Evolutionary conservation across 64 coral and sea anemone genomes (phyloP).

Genomic region (Actinia equina): DNA sequence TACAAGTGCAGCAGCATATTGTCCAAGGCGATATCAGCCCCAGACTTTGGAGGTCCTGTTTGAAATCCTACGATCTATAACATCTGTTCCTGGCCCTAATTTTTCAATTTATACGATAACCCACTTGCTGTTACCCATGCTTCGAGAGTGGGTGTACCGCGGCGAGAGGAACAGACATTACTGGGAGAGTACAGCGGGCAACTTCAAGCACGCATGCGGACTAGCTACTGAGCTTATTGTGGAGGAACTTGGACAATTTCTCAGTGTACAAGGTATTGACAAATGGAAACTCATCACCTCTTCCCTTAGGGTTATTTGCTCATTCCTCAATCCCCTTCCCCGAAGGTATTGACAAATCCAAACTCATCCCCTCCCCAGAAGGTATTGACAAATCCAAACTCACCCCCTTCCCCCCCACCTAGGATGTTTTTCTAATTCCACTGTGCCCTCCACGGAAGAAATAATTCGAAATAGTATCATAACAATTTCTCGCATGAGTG

Average conservation of each 20-base stretch:
- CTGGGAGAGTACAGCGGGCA: conserved; percentile 96
- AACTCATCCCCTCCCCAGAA: neutral
- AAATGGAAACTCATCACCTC: neutral
- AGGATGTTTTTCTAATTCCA: no score
- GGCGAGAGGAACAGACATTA: conserved; percentile 74
- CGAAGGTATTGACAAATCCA: neutral
- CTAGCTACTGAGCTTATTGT: conserved; percentile 92
- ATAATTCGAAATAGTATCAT: no score
- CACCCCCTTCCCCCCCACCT: neutral
- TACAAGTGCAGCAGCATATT: conserved; percentile 82
- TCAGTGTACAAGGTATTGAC: conserved; percentile 87
- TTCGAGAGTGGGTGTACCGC: conserved; percentile 83
- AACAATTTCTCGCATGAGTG: no score
- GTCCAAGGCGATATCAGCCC: conserved; percentile 92
- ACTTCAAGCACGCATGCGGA: conserved; percentile 98
- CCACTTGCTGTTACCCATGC: conserved; percentile 85
- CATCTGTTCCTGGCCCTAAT: conserved; percentile 86
- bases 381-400: neutral
- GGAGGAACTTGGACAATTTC: conserved; percentile 82
- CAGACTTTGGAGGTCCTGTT: conserved; percentile 95
- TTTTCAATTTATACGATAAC: conserved; percentile 92
- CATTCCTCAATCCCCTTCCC: neutral
- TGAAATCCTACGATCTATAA: conserved; percentile 82
- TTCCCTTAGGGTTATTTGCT: neutral
- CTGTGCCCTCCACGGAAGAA: no score